Evolutionary conservation across 2,797 vertebrate genomes (phyloP).

Genomic region (Coregonus sp.): DNA sequence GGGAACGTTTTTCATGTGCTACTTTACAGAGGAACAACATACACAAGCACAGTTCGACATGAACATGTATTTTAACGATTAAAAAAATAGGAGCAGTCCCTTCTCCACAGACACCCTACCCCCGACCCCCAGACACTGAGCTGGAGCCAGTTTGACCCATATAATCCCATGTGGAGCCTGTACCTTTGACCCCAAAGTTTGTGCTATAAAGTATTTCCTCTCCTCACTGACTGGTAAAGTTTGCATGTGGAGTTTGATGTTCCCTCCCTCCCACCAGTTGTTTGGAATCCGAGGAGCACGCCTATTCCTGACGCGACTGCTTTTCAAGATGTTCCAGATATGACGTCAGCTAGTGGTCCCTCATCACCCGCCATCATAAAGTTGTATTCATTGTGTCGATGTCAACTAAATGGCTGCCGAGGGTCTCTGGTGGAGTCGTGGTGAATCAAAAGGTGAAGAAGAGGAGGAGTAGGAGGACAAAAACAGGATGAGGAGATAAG

Average conservation of each 20-base stretch:
- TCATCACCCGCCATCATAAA: not conserved
- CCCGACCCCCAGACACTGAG: constrained; percentile 36
- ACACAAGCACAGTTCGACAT: constrained; percentile 76
- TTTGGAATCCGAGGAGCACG: constrained; percentile 40
- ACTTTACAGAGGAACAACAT: constrained; percentile 74
- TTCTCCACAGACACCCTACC: constrained; percentile 43
- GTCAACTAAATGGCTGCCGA: constrained; percentile 9
- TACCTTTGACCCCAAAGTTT: constrained; percentile 56
- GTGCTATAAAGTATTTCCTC: constrained; percentile 62
- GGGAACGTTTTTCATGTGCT: constrained; percentile 65
- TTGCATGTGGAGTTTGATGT: constrained; percentile 44
- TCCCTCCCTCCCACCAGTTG: constrained; percentile 33
- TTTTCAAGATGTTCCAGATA: not conserved
- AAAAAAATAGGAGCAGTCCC: constrained; percentile 70
- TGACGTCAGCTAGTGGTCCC: constrained; percentile 2
- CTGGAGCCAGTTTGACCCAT: constrained; percentile 32
- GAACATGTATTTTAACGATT: constrained; percentile 69
- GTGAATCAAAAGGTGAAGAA: constrained; percentile 8
- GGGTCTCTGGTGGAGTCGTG: constrained; percentile 1
- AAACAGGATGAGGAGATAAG: constrained; percentile 12
- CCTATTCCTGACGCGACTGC: not conserved
- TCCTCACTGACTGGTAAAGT: constrained; percentile 36
- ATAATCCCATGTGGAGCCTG: constrained; percentile 41
- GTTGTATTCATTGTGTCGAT: not conserved
- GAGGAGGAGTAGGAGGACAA: constrained; percentile 29